Conservation (phyloP, 2,797 vertebrate species). For the Enteromius trimaculatus region DNA sequence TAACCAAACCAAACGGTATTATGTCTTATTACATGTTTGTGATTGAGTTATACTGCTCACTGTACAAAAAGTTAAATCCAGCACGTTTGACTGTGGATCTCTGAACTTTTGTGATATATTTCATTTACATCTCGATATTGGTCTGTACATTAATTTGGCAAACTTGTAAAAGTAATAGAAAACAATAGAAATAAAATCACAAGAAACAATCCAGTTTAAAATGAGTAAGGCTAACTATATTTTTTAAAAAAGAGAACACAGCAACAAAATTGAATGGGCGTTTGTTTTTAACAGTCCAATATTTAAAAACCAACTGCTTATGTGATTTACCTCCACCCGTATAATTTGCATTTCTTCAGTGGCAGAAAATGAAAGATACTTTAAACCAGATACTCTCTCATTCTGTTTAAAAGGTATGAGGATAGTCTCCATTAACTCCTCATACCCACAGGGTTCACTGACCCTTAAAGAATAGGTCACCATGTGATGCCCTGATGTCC, state of each 20-base stretch:
- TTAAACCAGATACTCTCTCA: not conserved
- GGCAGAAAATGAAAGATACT: not conserved
- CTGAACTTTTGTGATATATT: not conserved
- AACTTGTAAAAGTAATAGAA: not conserved
- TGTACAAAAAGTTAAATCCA: not conserved
- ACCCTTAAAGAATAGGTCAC: conserved; percentile 63
- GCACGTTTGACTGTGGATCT: not conserved
- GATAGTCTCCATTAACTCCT: conserved; percentile 40
- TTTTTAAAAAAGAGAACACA: not conserved
- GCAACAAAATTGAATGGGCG: not conserved
- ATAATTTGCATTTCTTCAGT: conserved; percentile 1
- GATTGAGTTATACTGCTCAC: not conserved
- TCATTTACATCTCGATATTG: too few relatives aligned
- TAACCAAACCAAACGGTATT: not conserved
- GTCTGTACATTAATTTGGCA: not conserved
- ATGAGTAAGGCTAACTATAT: not conserved
- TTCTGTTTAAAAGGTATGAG: conserved; percentile 20
- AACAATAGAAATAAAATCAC: not conserved
- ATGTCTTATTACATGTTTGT: not conserved
- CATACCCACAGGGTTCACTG: conserved; percentile 31
- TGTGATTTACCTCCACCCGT: not conserved
- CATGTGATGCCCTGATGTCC: conserved; percentile 71
- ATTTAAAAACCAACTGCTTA: not conserved
- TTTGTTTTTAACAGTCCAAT: not conserved
- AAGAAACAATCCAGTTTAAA: not conserved